These are phyloP conservation scores for Malthinus seriepunctatus DNA, from an alignment of 2,888 invertebrate genomes.

Conservation along the genomic window DNA sequence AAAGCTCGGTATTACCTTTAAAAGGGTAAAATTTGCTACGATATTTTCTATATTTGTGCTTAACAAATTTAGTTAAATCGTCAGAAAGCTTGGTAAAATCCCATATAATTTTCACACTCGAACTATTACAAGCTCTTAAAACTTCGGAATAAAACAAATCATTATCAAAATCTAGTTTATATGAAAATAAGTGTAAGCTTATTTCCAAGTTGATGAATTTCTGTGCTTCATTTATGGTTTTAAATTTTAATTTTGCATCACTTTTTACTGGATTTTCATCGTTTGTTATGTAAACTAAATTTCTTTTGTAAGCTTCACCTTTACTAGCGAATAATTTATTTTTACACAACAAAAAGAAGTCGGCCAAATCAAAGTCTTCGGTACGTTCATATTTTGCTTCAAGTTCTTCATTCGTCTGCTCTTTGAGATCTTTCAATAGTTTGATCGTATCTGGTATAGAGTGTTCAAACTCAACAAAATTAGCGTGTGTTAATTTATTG, in stretches of 20 bases:
- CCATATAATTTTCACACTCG: slow-evolving; percentile 6
- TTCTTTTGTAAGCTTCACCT: slow-evolving; percentile 18
- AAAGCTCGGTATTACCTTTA: slow-evolving; percentile 9
- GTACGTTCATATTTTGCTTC: slow-evolving; percentile 14
- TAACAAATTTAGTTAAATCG: slow-evolving; percentile 7
- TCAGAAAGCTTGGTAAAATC: slow-evolving; percentile 3
- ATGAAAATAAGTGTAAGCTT: slow-evolving; percentile 16
- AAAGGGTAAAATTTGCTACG: slow-evolving; percentile 24
- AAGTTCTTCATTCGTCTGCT: slow-evolving; percentile 6
- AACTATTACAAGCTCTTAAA: slow-evolving; percentile 11
- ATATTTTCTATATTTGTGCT: slow-evolving; percentile 7
- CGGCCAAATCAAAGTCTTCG: slow-evolving; percentile 22
- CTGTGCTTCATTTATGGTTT: slow-evolving; percentile 15
- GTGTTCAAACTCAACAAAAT: slow-evolving; percentile 20
- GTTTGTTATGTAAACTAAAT: slow-evolving; percentile 23
- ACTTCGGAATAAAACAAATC: slow-evolving; percentile 11
- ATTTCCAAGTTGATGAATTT: slow-evolving; percentile 17
- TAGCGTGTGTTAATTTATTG: slow-evolving; percentile 14
- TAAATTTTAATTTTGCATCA: slow-evolving; percentile 17
- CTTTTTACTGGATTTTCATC: slow-evolving; percentile 19
- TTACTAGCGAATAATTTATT: slow-evolving; percentile 16
- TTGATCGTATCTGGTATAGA: slow-evolving; percentile 16
- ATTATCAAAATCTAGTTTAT: slow-evolving; percentile 17
- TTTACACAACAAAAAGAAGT: slow-evolving; percentile 26
- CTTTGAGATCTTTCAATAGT: slow-evolving; percentile 11